Base-by-base conservation (phyloP, 2,888 invertebrate genomes). In the Cremastinae sp. region DNA sequence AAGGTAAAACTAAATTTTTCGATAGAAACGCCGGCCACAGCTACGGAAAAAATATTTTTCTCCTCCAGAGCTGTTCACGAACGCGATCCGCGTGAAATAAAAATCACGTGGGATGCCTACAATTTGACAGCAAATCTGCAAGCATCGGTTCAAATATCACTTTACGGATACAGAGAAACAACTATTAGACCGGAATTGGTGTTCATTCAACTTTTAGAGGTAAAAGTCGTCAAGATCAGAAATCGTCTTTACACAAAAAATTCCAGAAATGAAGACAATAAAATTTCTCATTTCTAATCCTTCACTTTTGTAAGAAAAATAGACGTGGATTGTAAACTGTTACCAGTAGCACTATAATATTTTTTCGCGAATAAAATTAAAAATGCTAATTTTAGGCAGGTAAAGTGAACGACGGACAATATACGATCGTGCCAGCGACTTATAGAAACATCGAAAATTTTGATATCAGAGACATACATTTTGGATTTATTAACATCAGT, bases 121-220 rank as follows among this genome's bases (percentile, higher is more conserved):
- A 97, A 97, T 90, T 94, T 98, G 87, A 97, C 97, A 0, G 93
- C 93, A 41, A 96, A 96, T 86, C 90, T 92, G 39, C 94, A 94
- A 84, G 94, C 96, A 0, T 93, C 93, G 55, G 93, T 97, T 0
- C 93, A 94, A 80, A 95, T 98, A 81, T 95, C 96, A 0, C 89
- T 98, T 9, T 98, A 96, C 95, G 97, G 97, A 0, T 97, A 97
- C 90, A 93, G 95, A 61, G 97, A 97, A 90, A 93, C 94, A 0
- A 95, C 95, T 0, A 96, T 96, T 71, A 90, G 91, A 56, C 97
- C 97, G 0, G 94, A 96, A 84, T 90, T 97, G 53, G 92, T 96
- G 75, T 97, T 92, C 86, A 97, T 97, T 71, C 95, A 95, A 77
- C 91, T 93, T 80, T 91, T 96, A 58, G 95, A 95, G 87, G 91